Evolutionary conservation across 2,113 vertebrate genomes (phyloP).

Genomic region (Ploceus nigricollis): DNA sequence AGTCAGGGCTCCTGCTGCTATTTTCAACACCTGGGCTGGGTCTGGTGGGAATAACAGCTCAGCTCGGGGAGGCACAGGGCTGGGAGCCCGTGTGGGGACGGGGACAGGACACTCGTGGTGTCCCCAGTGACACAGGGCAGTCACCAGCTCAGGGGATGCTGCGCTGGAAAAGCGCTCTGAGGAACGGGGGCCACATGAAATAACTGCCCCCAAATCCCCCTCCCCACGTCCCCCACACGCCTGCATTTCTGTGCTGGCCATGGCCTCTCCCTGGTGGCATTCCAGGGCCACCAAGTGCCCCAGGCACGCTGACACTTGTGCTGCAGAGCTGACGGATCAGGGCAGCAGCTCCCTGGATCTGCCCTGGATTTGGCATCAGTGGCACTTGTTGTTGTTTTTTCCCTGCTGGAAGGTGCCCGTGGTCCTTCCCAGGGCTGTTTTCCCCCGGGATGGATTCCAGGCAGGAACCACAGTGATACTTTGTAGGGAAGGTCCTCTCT

Average conservation of each 20-base stretch:
- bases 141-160: rapidly evolving
- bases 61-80: background rate
- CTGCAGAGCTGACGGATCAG: rapidly evolving
- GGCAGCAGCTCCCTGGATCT: background rate
- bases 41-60: background rate
- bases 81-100: rapidly evolving
- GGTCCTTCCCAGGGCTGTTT: background rate
- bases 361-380: background rate
- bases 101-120: background rate
- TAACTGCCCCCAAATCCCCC: background rate
- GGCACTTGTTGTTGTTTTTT: background rate
- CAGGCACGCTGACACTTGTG: rapidly evolving
- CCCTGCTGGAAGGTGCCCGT: rapidly evolving
- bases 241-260: rapidly evolving
- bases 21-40: background rate
- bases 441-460: rapidly evolving
- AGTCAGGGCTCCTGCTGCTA: conserved; percentile 26
- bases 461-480: background rate
- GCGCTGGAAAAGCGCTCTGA: background rate
- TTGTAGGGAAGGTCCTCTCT: background rate
- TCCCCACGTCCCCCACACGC: background rate
- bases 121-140: rapidly evolving
- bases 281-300: background rate
- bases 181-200: rapidly evolving
- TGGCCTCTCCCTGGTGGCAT: background rate